Conservation (phyloP, 35 echinoderm and acorn worm genomes). For the Heliocidaris tuberculata region DNA sequence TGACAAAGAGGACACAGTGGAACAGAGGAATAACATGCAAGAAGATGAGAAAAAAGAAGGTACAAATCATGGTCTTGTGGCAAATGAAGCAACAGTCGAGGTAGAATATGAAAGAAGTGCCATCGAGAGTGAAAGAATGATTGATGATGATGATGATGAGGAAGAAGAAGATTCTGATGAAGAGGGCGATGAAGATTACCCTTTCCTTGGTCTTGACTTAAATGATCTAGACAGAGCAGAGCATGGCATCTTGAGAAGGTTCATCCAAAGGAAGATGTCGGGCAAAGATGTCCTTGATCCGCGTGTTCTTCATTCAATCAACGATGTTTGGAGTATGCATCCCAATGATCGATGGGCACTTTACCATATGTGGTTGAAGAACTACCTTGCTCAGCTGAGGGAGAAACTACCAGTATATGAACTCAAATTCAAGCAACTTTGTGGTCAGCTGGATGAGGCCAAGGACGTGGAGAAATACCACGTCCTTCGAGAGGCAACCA, state of each 20-base stretch:
- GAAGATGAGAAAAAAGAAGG: constrained; percentile 25
- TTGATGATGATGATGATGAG: constrained; percentile 51
- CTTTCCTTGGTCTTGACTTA: not conserved
- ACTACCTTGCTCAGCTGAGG: not conserved
- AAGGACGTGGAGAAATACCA: constrained; percentile 54
- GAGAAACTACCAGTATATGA: not conserved
- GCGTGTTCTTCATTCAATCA: not conserved
- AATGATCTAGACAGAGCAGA: not conserved
- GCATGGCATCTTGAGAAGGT: not conserved
- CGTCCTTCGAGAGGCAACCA: constrained; percentile 54
- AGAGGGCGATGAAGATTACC: not conserved
- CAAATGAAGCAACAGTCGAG: not conserved
- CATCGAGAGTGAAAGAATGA: constrained; percentile 35
- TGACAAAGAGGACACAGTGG: not conserved
- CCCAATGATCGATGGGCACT: constrained; percentile 68
- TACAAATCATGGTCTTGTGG: not conserved
- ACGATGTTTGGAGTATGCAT: constrained; percentile 55
- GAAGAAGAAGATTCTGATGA: not conserved
- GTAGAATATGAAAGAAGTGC: constrained; percentile 38
- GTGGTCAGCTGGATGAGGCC: constrained; percentile 54
- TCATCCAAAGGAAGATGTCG: not conserved
- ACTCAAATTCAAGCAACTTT: constrained; percentile 50
- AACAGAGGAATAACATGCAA: not conserved
- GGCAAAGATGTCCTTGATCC: constrained; percentile 1
- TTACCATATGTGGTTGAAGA: constrained; percentile 60